Evolutionary conservation across 2,888 invertebrate species (phyloP), one percentile per base, ranked within the genome.

Genomic region (Papilio elwesi): DNA sequence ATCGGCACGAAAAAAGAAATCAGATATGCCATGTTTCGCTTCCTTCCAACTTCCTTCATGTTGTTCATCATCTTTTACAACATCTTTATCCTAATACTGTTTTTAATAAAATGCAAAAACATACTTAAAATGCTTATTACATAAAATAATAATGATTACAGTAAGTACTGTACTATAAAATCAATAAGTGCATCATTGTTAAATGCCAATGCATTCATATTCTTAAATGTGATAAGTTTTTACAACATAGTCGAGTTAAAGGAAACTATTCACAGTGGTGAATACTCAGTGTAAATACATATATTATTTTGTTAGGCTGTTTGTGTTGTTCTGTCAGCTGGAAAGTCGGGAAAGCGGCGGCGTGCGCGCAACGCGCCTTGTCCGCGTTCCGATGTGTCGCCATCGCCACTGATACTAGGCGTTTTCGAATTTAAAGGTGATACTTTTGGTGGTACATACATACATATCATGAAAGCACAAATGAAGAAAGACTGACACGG

Each of bases 301-400:
- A 73, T 67, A 72, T 74, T 63, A 77, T 80, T 79, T 80, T 74
- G 78, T 76, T 75, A 74, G 75, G 71, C 80, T 76, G 78, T 82
- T 79, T 81, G 81, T 83, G 82, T 81, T 79, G 76, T 79, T 68
- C 64, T 78, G 78, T 75, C 77, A 78, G 79, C 83, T 85, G 90
- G 90, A 91, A 91, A 91, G 90, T 89, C 88, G 90, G 91, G 90
- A 92, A 91, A 90, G 90, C 85, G 83, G 68, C 80, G 79, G 78
- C 79, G 81, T 83, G 81, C 84, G 83, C 86, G 84, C 83, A 78
- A 77, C 77, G 77, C 78, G 78, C 75, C 81, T 83, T 84, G 86
- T 88, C 87, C 90, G 90, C 90, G 89, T 89, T 90, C 89, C 89
- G 81, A 83, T 83, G 84, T 82, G 82, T 84, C 80, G 80, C 81